Conservation (phyloP, 2,113 vertebrate genomes). For the Perognathus longimembris region DNA sequence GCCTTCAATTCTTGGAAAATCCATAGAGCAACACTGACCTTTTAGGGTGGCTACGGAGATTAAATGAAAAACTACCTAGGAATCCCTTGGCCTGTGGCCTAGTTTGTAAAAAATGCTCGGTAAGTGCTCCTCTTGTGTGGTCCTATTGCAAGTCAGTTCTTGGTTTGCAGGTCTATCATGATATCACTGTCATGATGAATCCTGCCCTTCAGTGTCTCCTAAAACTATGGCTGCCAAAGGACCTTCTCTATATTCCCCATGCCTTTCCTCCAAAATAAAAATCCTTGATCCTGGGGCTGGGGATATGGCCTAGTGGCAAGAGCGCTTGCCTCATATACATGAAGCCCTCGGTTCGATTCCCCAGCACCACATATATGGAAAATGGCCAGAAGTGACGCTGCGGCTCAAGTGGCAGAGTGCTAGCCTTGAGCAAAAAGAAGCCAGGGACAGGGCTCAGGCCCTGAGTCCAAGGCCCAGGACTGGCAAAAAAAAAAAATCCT, state of each 20-base stretch:
- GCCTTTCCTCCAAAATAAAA: not conserved
- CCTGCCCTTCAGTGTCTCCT: not conserved
- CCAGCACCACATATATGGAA: no score
- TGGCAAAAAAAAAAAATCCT: not conserved
- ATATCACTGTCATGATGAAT: not conserved
- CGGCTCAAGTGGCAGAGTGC: no score
- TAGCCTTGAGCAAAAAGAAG: no score
- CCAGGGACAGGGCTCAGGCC: no score
- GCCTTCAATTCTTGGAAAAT: constrained; percentile 23
- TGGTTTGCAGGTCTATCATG: not conserved
- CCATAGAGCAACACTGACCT: not conserved
- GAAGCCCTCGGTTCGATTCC: no score
- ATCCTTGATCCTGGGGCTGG: not conserved
- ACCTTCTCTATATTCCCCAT: not conserved
- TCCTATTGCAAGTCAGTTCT: not conserved
- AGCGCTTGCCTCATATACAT: no score
- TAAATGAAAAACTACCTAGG: constrained; percentile 15
- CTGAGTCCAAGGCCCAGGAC: no score
- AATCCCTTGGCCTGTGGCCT: not conserved
- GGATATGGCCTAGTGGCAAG: no score
- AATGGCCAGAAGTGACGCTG: no score
- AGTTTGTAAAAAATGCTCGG: not conserved
- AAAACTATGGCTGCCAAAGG: not conserved
- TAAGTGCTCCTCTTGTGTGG: not conserved
- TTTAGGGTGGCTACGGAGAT: not conserved